Conservation (phyloP, 1,140 invertebrate species). For the Zaprionus camerounensis region DNA sequence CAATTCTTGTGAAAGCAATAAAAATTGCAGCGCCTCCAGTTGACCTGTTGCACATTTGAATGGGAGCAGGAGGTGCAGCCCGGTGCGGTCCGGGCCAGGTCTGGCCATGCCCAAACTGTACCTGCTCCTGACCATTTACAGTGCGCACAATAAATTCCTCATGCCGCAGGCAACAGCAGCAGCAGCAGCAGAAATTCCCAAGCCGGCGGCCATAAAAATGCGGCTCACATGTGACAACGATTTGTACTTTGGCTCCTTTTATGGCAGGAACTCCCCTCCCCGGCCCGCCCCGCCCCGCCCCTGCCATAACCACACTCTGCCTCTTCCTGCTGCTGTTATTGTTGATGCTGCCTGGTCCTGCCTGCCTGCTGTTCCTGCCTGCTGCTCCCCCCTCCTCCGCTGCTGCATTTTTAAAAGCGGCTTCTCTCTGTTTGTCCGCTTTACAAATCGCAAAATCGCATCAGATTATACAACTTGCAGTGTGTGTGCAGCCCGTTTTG, state of each 20-base stretch:
- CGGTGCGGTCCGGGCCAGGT: not conserved
- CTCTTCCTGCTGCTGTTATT: conserved; percentile 18
- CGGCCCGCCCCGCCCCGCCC: not conserved
- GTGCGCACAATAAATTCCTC: conserved; percentile 76
- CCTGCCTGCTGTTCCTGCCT: conserved; percentile 10
- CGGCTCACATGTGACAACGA: conserved; percentile 84
- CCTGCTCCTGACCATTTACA: conserved; percentile 70
- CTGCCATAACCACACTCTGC: not conserved
- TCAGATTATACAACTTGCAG: conserved; percentile 71
- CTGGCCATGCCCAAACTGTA: conserved; percentile 50
- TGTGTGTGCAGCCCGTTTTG: conserved; percentile 3
- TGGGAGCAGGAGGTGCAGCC: conserved; percentile 51
- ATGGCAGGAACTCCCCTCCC: conserved; percentile 43
- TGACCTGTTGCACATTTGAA: conserved; percentile 80
- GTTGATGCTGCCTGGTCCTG: not conserved
- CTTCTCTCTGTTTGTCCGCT: conserved; percentile 45
- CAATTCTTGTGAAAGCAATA: conserved; percentile 77
- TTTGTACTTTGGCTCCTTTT: conserved; percentile 84
- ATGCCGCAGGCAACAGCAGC: conserved; percentile 37
- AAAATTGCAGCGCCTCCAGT: conserved; percentile 72
- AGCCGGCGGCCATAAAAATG: conserved; percentile 84
- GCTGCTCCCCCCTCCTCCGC: not conserved
- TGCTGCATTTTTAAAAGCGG: conserved; percentile 42
- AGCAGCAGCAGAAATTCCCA: conserved; percentile 72
- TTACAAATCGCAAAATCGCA: conserved; percentile 76